Conservation (phyloP, 2,113 vertebrate species). For the Phyllostomus hastatus region DNA sequence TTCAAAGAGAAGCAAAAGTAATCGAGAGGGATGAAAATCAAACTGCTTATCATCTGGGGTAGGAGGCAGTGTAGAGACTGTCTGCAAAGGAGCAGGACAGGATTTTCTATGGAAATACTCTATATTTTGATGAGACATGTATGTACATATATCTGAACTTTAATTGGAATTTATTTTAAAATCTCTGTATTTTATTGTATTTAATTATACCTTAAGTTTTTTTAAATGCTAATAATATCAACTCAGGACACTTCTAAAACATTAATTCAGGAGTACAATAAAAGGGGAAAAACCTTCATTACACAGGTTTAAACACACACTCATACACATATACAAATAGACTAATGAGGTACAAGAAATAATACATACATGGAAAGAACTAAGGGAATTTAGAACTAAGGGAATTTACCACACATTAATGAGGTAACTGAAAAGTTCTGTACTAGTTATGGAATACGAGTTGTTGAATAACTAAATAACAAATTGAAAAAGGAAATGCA, state of each 20-base stretch:
- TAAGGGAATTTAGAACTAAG: background rate
- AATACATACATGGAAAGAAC: background rate
- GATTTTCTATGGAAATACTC: background rate
- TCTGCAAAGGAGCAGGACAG: background rate
- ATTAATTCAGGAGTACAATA: background rate
- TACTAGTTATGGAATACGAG: background rate
- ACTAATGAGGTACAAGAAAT: background rate
- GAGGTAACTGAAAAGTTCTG: background rate
- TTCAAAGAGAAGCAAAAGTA: background rate
- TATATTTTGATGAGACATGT: background rate
- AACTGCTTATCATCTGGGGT: background rate
- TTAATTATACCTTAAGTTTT: background rate
- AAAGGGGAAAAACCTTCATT: background rate
- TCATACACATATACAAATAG: background rate
- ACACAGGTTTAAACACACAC: background rate
- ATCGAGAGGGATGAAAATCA: background rate
- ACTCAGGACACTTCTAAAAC: background rate
- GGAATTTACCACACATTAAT: background rate
- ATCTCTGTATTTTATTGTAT: background rate
- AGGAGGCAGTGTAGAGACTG: background rate
- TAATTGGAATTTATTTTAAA: background rate
- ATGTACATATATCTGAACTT: background rate
- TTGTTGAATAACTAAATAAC: conserved; percentile 1
- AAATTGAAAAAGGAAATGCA: background rate
- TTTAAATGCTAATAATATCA: background rate